Evolutionary conservation across 2,113 vertebrate species (phyloP).

Genomic region (Pelecanoides urinatrix): DNA sequence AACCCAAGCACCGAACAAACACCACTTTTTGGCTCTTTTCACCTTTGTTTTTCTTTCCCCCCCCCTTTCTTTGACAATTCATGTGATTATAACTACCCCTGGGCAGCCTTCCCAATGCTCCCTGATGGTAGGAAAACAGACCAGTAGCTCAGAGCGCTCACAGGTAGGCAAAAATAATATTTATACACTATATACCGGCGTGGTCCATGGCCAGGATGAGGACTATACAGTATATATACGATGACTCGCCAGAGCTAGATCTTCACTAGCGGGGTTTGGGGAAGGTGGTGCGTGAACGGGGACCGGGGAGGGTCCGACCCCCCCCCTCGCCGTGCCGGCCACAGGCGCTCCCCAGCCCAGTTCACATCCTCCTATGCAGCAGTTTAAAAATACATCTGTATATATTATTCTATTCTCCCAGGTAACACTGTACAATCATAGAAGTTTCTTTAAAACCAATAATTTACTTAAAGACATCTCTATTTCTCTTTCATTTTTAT

Average conservation of each 20-base stretch:
- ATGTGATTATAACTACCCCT: neutral
- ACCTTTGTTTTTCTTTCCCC: accelerated
- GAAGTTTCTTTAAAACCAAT: slow-evolving; percentile 69
- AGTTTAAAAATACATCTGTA: slow-evolving; percentile 62
- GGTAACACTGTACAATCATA: slow-evolving; percentile 69
- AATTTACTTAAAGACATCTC: slow-evolving; percentile 70
- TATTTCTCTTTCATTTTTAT: slow-evolving; percentile 47
- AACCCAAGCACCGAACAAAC: neutral
- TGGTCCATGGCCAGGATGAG: slow-evolving; percentile 36
- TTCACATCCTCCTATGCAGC: slow-evolving; percentile 16
- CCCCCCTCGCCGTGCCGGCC: neutral
- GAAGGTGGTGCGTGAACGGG: neutral
- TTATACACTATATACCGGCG: slow-evolving; percentile 21
- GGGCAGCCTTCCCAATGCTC: neutral
- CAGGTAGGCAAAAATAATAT: slow-evolving; percentile 53
- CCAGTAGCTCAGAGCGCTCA: slow-evolving; percentile 26
- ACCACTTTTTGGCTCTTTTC: neutral
- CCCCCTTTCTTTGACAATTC: neutral
- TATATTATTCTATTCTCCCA: slow-evolving; percentile 69
- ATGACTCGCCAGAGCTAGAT: neutral
- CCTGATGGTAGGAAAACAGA: neutral
- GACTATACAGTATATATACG: slow-evolving; percentile 36
- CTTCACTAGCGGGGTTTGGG: neutral
- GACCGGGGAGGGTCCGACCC: neutral
- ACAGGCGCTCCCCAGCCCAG: neutral